Conservation (phyloP, 2,888 invertebrate genomes). For the Eurytoma adleriae region DNA sequence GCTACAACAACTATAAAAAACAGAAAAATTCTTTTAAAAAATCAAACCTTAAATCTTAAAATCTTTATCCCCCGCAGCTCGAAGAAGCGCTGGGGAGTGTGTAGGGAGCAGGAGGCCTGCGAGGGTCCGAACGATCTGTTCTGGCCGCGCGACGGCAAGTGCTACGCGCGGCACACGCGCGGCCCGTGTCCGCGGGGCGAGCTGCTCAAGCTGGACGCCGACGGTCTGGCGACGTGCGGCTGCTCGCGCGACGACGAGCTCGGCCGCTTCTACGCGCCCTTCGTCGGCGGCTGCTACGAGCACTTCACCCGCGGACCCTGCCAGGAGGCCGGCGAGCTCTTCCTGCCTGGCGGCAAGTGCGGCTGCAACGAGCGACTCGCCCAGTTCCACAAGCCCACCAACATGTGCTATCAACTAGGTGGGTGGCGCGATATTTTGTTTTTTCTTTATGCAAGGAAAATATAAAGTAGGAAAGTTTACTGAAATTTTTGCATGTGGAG, state of each 20-base stretch:
- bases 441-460: background rate
- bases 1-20: no score
- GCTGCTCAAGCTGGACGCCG: conserved; percentile 80
- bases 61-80: conserved; percentile 72
- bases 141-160: conserved; percentile 87
- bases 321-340: conserved; percentile 85
- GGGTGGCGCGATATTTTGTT: conserved; percentile 35
- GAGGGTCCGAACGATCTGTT: conserved; percentile 82
- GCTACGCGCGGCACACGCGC: conserved; percentile 83
- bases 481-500: no score
- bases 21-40: no score
- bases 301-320: conserved; percentile 90
- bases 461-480: no score
- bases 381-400: conserved; percentile 84
- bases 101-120: conserved; percentile 83
- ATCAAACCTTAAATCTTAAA: background rate
- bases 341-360: conserved; percentile 85
- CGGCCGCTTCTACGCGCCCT: conserved; percentile 79
- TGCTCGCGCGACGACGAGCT: conserved; percentile 79
- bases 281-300: conserved; percentile 84
- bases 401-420: conserved; percentile 87
- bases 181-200: conserved; percentile 89
- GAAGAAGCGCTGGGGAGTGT: conserved; percentile 83
- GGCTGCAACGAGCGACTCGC: conserved; percentile 85
- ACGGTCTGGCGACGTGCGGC: conserved; percentile 83